Evolutionary conservation across 2,888 invertebrate species (phyloP).

Genomic region (Peribatodes rhomboidaria): DNA sequence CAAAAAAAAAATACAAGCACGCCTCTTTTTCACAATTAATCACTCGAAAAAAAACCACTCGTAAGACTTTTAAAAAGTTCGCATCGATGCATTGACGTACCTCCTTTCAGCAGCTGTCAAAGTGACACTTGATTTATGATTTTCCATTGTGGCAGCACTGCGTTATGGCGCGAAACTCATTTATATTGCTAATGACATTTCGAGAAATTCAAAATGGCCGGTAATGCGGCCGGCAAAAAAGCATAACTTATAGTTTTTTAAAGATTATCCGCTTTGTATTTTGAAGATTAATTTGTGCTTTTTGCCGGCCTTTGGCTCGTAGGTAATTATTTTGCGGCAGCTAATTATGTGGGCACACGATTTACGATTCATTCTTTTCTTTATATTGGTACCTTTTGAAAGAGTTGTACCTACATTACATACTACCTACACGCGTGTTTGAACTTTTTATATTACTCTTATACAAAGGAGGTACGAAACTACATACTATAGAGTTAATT

Average conservation of each 20-base stretch:
- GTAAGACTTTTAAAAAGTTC: conserved; percentile 76
- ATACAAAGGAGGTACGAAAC: not conserved
- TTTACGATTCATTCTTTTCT: conserved; percentile 31
- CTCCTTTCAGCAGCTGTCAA: conserved; percentile 83
- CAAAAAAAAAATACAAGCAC: conserved; percentile 57
- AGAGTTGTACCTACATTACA: conserved; percentile 17
- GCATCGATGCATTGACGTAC: conserved; percentile 82
- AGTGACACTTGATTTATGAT: conserved; percentile 83
- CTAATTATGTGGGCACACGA: conserved; percentile 39
- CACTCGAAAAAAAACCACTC: conserved; percentile 67
- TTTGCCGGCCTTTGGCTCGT: conserved; percentile 56
- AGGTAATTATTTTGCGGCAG: conserved; percentile 42
- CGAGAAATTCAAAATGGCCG: conserved; percentile 76
- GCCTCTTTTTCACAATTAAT: conserved; percentile 76
- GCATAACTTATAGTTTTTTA: conserved; percentile 59
- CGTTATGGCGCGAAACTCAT: conserved; percentile 83
- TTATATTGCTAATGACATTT: conserved; percentile 82
- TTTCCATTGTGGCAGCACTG: conserved; percentile 79
- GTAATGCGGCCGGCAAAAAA: conserved; percentile 62
- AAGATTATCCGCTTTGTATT: conserved; percentile 57
- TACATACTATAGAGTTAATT: not conserved
- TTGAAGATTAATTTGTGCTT: conserved; percentile 61
- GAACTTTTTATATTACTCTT: not conserved
- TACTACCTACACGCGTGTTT: not conserved
- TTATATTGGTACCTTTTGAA: conserved; percentile 29